phyloP scores from a whole-genome alignment of 2,888 invertebrate genomes.

The Cistogaster globosa region DNA sequence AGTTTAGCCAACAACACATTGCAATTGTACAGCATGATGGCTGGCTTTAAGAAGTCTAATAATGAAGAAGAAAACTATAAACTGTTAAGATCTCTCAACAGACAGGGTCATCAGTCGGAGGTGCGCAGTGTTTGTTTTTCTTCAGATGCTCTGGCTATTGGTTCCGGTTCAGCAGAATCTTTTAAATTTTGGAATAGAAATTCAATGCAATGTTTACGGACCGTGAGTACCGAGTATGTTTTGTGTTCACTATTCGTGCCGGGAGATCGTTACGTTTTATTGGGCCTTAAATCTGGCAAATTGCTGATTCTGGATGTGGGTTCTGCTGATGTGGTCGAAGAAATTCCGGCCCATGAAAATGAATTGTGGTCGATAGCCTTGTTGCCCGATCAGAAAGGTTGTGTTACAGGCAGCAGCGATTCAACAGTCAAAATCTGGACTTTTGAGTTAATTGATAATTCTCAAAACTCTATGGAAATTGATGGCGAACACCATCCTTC shows the following conservation, averaged over 20 bases:
- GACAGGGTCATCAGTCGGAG: conserved; percentile 94
- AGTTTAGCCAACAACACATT: conserved; percentile 90
- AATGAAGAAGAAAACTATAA: conserved; percentile 80
- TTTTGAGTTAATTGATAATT: conserved; percentile 92
- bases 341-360: conserved; percentile 91
- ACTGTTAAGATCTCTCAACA: conserved; percentile 86
- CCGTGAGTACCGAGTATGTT: conserved; percentile 87
- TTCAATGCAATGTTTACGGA: conserved; percentile 88
- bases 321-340: conserved; percentile 91
- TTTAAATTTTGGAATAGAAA: conserved; percentile 96
- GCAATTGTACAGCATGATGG: conserved; percentile 86
- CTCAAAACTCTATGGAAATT: conserved; percentile 84
- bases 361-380: conserved; percentile 91
- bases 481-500: conserved; percentile 23
- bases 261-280: conserved; percentile 93
- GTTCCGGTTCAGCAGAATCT: conserved; percentile 93
- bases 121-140: conserved; percentile 94
- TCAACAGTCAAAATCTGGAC: conserved; percentile 96
- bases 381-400: conserved; percentile 92
- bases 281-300: conserved; percentile 93
- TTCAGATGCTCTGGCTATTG: conserved; percentile 93
- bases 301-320: conserved; percentile 93
- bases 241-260: conserved; percentile 90
- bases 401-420: conserved; percentile 94
- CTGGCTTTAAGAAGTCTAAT: conserved; percentile 81